Evolutionary conservation across 1,140 invertebrate species (phyloP).

Genomic region (Tetranychus urticae): DNA sequence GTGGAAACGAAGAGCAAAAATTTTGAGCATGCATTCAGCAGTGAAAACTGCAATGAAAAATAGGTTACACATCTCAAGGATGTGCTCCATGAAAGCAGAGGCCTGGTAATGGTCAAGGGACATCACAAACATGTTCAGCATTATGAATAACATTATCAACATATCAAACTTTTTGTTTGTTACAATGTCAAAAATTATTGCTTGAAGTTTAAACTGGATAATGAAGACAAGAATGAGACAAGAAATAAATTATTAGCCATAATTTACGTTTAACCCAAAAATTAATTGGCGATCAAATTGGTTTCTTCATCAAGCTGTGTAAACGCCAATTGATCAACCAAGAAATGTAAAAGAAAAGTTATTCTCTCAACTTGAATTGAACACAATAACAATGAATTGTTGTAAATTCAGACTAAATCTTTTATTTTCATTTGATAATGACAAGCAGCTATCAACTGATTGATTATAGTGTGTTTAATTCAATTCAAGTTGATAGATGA

Average conservation of each 20-base stretch:
- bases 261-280: neutral
- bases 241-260: neutral
- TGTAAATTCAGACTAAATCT: neutral
- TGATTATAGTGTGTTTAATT: constrained; percentile 11
- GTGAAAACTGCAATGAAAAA: constrained; percentile 97
- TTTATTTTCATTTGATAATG: neutral
- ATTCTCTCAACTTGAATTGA: too few relatives aligned
- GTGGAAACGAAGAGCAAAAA: constrained; percentile 83
- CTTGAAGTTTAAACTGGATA: constrained; percentile 72
- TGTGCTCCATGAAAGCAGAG: constrained; percentile 47
- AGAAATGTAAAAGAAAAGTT: too few relatives aligned
- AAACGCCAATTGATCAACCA: too few relatives aligned
- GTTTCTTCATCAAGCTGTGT: too few relatives aligned
- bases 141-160: constrained; percentile 97
- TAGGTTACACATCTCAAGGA: constrained; percentile 73
- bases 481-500: neutral
- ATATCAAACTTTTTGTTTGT: constrained; percentile 98
- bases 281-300: too few relatives aligned
- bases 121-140: constrained; percentile 96
- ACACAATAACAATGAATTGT: too few relatives aligned
- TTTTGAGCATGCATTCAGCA: constrained; percentile 86
- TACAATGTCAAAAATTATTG: constrained; percentile 84
- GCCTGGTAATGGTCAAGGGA: constrained; percentile 87
- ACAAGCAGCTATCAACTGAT: neutral
- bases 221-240: neutral